Base-by-base conservation (phyloP, 2,888 invertebrate species). In the Oscheius sp. region DNA sequence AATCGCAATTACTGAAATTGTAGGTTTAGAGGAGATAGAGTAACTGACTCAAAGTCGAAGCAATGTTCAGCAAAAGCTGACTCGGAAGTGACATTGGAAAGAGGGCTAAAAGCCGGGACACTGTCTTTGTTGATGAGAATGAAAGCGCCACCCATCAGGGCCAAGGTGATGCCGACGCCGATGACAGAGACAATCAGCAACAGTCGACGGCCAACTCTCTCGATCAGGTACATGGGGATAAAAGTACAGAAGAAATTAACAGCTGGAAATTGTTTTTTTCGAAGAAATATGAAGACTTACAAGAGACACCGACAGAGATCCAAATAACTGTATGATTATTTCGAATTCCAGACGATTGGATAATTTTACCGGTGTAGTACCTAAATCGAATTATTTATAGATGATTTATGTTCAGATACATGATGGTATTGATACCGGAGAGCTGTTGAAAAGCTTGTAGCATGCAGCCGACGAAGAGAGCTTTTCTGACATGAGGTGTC, bases 341-440 rank as follows among this genome's bases (percentile, higher is more conserved):
- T 6, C 85, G 77, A 0, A 90, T 80, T 12, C 90, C 90, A 0
- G 90, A 87, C 88, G 90, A 89, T 68, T 89, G 87, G 21, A 90
- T 90, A 72, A 91, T 91, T 72, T 90, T 89, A 2, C 91, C 91
- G 82, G 91, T 90, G 86, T 91, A 91, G 84, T 91, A 91, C 90
- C 90, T 91, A 55, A 29, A 71, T 18, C 23, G 9, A 9, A 23
- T 66, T 66, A 18, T 46, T 25, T 1, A 7, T 1, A 16, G n/a
- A n/a, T n/a, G n/a, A n/a, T n/a, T n/a, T n/a, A 16, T 58, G 9
- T 27, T 12, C 27, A 1, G 18, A 6, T 16, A 89, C 90, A 89
- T 91, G 75, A 91, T 90, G 7, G 91, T 91, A 84, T 91, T 91
- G 46, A 63, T 63, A 16, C 63, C 63, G 12, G 46, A 46, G 45